Conservation (phyloP, 2,797 vertebrate genomes). For the Pogoniulus pusillus region DNA sequence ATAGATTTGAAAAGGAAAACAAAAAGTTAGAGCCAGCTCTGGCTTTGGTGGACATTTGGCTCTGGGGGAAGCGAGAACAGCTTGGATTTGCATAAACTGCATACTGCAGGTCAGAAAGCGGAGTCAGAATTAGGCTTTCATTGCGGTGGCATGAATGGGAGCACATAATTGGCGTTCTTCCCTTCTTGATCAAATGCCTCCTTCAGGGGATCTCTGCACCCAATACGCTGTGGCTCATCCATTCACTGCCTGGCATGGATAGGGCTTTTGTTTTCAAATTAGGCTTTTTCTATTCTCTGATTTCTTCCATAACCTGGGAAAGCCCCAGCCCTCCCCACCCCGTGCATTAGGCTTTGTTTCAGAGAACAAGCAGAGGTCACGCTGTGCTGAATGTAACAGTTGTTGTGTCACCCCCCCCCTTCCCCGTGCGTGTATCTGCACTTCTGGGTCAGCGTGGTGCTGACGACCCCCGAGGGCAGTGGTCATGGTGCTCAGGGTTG, state of each 20-base stretch:
- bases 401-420: neutral
- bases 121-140: conserved; percentile 60
- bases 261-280: conserved; percentile 62
- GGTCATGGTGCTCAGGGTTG: neutral
- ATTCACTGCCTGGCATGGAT: conserved; percentile 47
- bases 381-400: conserved; percentile 4
- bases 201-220: conserved; percentile 49
- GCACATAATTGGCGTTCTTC: conserved; percentile 58
- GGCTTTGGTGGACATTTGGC: conserved; percentile 53
- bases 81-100: conserved; percentile 67
- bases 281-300: conserved; percentile 43
- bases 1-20: conserved; percentile 55
- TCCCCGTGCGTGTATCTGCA: neutral
- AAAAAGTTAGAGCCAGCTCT: conserved; percentile 50
- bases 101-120: conserved; percentile 38
- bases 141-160: conserved; percentile 53
- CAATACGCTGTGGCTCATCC: neutral
- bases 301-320: conserved; percentile 50
- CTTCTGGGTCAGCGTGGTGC: neutral
- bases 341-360: neutral
- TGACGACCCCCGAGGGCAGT: fast-evolving
- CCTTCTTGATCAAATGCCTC: conserved; percentile 52
- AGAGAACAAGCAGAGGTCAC: conserved; percentile 15
- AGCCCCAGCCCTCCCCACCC: neutral
- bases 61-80: conserved; percentile 48